These are phyloP conservation scores for Galbula dea DNA, from an alignment of 2,113 vertebrate species.

Conservation along the genomic window DNA sequence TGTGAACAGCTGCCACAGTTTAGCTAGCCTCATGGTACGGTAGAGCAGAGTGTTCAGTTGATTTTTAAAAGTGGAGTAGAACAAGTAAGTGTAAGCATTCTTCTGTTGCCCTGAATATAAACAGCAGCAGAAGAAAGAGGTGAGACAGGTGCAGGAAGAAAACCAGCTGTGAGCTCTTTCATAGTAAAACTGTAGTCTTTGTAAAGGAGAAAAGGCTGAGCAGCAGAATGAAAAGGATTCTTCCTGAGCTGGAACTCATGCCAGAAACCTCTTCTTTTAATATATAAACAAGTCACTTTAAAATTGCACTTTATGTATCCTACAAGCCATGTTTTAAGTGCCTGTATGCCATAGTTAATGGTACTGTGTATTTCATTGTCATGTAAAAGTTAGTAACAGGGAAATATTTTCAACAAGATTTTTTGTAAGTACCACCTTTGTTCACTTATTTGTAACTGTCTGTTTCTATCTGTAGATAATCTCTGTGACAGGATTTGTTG, in stretches of 20 bases:
- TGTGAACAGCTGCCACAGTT: background rate
- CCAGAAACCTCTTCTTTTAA: background rate
- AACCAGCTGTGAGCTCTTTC: background rate
- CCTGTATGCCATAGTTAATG: background rate
- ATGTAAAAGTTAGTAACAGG: background rate
- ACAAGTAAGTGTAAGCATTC: background rate
- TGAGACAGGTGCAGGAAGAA: background rate
- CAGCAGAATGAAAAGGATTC: background rate
- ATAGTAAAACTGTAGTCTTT: background rate
- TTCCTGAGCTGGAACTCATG: background rate
- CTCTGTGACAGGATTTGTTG: slow-evolving; percentile 94
- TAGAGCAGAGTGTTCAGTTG: background rate
- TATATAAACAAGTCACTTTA: background rate
- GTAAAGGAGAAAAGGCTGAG: background rate
- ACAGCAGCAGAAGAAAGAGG: background rate
- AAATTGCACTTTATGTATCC: background rate
- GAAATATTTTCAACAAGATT: background rate
- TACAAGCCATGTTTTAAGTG: background rate
- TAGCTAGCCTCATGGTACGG: background rate
- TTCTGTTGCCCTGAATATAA: background rate
- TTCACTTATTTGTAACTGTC: background rate
- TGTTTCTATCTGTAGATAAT: slow-evolving; percentile 80
- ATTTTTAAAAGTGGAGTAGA: background rate
- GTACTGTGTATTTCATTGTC: background rate
- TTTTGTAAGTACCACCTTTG: background rate